Base-by-base conservation (phyloP, 1,140 invertebrate species). In the Diuraphis noxia region DNA sequence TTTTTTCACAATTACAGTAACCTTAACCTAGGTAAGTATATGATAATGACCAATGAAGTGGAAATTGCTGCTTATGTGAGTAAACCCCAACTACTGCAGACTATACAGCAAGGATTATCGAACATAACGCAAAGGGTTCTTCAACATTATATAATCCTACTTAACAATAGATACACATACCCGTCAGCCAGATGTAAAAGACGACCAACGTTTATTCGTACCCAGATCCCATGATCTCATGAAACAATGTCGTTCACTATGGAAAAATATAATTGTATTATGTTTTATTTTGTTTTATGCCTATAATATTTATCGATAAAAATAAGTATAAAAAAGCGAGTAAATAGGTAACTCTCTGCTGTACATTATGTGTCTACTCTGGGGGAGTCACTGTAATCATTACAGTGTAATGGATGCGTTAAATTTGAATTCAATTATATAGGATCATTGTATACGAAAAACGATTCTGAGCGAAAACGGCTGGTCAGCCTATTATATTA, bases 11-110 rank as follows among this genome's bases (percentile, higher is more conserved):
- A 90, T 79, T 79, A 90, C 46, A 41, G 19, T 79, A 79, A 72
- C 56, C 56, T 63, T 79, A 79, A 72, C 56, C 56, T 63, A 63
- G 25, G 30, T n/a, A 63, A 21, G 9, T 23, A 49, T 49, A 79
- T 46, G 41, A 21, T 79, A 79, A 90, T 90, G 88, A 90, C 88
- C 88, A 46, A 90, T 90, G 88, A 90, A 90, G 88, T 90, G 88
- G 88, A 90, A 90, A 90, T 90, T 49, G 21, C 36, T 34, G 88
- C 41, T 90, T 46, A 56, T 88, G 10, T 40, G 84, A 36, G 43
- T 52, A 40, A 21, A 41, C 38, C 85, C 34, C 34, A 36, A 86
- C 85, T 52, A 72, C n/a, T n/a, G 30, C 17, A 72, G 56, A 72
- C 30, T 72, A 72, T n/a, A n/a, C n/a, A 40, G 36, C 2, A 9